Base-by-base conservation (phyloP, 2,888 invertebrate genomes). In the Bhutanitis thaidina region DNA sequence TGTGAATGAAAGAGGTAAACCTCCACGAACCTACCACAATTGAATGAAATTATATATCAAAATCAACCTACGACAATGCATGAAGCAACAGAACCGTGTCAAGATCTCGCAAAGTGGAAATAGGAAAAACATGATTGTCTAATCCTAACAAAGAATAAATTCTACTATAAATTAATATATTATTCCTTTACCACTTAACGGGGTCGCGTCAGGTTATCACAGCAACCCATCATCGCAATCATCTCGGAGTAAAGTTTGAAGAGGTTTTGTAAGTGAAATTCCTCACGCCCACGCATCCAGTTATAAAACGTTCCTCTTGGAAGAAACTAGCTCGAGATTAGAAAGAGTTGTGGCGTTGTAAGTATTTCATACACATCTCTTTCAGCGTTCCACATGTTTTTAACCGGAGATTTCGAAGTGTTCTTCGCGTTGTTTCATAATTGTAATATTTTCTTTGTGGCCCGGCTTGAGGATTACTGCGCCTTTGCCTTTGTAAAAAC, bases 361-460 rank as follows among this genome's bases (percentile, higher is more conserved):
- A 29, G 14, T 44, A 50, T 50, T 50, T 40, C 44, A 36, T 45
- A 45, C 30, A n/a, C 34, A n/a, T 47, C 32, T 14, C 39, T 50
- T 43, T 39, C 16, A 50, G 30, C 38, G 44, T 43, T 45, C 27
- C 12, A 15, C 37, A 16, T 12, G 20, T 34, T 39, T 16, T 38
- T 49, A 41, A 45, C 41, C 10, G 41, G 35, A 41, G 41, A 35
- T 36, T 36, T 41, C 36, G 12, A 39, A 13, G 29, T 16, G 25
- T 12, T 32, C 30, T 13, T 45, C 30, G 29, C 30, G 30, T 12
- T 36, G 36, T 36, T 51, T 14, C 45, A 46, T 51, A 34, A 36
- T 41, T 44, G 40, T 51, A 39, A 39, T 43, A 29, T 36, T 45
- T 51, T 51, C 50, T 51, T 51, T 51, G 40, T 45, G 40, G 12